Conservation (phyloP, 2,888 invertebrate species). For the Patella pellucida region DNA sequence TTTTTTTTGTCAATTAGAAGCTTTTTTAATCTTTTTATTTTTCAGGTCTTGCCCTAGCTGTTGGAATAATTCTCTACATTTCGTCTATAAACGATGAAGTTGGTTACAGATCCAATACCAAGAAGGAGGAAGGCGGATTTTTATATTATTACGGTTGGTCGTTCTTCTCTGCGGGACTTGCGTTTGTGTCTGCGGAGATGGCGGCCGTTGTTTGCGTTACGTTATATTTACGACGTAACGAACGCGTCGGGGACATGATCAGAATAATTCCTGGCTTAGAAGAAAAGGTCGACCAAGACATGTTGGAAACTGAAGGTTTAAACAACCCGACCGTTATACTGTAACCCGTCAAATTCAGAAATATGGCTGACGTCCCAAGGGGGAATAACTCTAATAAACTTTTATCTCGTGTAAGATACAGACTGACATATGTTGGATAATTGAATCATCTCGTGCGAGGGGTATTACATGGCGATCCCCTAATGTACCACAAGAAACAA, state of each 20-base stretch:
- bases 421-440: too few species aligned
- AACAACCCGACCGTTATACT: conserved; percentile 22
- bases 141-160: conserved; percentile 67
- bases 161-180: conserved; percentile 65
- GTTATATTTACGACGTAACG: conserved; percentile 60
- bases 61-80: conserved; percentile 67
- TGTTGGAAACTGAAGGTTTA: not conserved
- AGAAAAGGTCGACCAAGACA: not conserved
- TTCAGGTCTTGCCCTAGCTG: conserved; percentile 63
- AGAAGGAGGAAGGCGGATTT: conserved; percentile 56
- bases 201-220: conserved; percentile 66
- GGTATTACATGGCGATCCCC: too few species aligned
- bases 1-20: too few species aligned
- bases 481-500: too few species aligned
- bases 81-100: conserved; percentile 69
- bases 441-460: too few species aligned
- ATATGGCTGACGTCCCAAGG: too few species aligned
- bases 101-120: conserved; percentile 56
- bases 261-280: conserved; percentile 56
- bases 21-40: not conserved
- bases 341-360: not conserved
- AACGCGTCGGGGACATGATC: conserved; percentile 55
- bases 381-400: too few species aligned
- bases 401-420: too few species aligned
- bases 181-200: conserved; percentile 63